phyloP scores from a whole-genome alignment of 2,888 invertebrate genomes.

The Rutpela maculata region DNA sequence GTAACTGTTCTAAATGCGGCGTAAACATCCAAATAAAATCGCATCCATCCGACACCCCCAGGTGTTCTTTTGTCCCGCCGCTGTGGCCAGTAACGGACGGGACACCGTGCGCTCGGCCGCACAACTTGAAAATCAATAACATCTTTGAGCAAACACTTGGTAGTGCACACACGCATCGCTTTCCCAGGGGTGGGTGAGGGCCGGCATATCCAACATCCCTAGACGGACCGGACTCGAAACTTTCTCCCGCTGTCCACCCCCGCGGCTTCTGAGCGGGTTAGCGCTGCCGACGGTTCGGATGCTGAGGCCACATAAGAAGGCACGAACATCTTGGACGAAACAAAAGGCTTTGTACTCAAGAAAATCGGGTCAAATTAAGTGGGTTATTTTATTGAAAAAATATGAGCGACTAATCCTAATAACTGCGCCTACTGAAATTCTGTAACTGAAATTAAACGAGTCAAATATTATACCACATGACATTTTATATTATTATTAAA shows the following conservation, averaged over 20 bases:
- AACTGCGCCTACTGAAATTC: too few species aligned
- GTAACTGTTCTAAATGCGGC: neutral
- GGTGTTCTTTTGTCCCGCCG: conserved; percentile 54
- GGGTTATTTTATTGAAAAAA: neutral
- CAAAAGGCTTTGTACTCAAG: conserved; percentile 3
- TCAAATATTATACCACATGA: too few species aligned
- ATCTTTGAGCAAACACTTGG: conserved; percentile 74
- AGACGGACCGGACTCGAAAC: conserved; percentile 53
- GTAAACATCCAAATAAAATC: conserved; percentile 1
- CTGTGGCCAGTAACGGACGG: conserved; percentile 64
- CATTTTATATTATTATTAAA: too few species aligned
- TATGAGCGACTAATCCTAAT: neutral
- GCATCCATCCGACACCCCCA: neutral
- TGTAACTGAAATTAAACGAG: too few species aligned
- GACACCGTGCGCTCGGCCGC: conserved; percentile 64
- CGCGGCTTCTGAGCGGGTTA: conserved; percentile 20
- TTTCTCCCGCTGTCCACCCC: conserved; percentile 43
- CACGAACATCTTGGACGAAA: neutral
- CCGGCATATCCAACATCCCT: conserved; percentile 51
- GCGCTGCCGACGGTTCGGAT: conserved; percentile 23
- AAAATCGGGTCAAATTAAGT: conserved; percentile 10
- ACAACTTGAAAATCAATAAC: conserved; percentile 74
- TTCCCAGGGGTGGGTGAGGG: conserved; percentile 66
- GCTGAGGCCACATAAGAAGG: conserved; percentile 11
- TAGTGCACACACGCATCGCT: conserved; percentile 73